Evolutionary conservation across 2,888 invertebrate genomes (phyloP).

Genomic region (Athripsodes cinereus): DNA sequence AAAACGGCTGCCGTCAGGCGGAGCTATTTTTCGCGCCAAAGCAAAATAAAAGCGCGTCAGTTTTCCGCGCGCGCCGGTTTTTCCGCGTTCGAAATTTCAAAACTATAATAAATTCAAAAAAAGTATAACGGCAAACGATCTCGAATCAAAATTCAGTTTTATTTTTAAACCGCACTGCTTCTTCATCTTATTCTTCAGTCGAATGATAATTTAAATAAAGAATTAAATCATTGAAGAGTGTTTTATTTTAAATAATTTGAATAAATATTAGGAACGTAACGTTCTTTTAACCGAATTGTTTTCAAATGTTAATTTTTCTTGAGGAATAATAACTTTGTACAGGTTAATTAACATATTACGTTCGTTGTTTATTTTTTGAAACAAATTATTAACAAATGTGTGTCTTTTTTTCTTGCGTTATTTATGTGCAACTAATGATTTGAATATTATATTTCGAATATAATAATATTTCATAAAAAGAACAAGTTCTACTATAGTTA

Average conservation of each 20-base stretch:
- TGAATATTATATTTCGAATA: not conserved
- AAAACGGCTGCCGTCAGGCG: not conserved
- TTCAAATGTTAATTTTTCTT: not conserved
- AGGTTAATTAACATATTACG: not conserved
- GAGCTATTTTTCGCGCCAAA: not conserved
- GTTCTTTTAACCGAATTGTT: not conserved
- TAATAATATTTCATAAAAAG: not conserved
- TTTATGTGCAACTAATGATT: not conserved
- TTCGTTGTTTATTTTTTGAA: not conserved
- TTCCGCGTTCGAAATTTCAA: not conserved
- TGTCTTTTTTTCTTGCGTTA: not conserved
- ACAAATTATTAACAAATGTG: not conserved
- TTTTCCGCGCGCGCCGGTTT: conserved; percentile 2
- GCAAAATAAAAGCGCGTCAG: not conserved
- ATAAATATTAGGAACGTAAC: not conserved
- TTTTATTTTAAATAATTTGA: not conserved
- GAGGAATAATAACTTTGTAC: not conserved
- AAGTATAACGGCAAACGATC: not conserved
- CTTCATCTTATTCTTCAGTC: no score
- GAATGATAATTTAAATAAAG: not conserved
- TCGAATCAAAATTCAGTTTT: not conserved
- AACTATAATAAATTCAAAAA: not conserved
- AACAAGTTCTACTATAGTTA: no score
- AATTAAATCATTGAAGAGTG: not conserved
- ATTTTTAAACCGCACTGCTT: no score